Evolutionary conservation across 2,797 vertebrate genomes (phyloP).

Genomic region (Neoniphon sammara): DNA sequence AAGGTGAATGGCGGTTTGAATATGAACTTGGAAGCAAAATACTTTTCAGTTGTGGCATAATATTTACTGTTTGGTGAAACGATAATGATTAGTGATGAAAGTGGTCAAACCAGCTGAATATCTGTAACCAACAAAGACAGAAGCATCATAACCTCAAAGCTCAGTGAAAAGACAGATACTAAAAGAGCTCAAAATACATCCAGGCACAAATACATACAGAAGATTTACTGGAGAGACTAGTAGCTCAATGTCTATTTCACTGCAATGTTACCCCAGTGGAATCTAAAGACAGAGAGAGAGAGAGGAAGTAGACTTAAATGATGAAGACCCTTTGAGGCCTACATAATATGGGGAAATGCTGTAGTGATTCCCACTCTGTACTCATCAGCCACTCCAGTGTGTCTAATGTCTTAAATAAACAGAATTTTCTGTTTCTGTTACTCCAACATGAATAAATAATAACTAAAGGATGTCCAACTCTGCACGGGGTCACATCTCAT

Average conservation of each 20-base stretch:
- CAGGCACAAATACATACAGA: not conserved
- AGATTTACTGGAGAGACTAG: not conserved
- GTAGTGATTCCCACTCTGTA: not conserved
- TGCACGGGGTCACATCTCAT: slow-evolving; percentile 22
- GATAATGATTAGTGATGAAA: too few relatives aligned
- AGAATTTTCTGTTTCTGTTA: slow-evolving; percentile 25
- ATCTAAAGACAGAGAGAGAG: not conserved
- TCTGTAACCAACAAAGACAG: too few relatives aligned
- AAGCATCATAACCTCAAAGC: too few relatives aligned
- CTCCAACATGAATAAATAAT: slow-evolving; percentile 26
- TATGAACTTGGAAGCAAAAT: too few relatives aligned
- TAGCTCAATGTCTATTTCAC: not conserved
- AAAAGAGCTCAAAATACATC: too few relatives aligned
- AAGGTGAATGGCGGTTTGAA: too few relatives aligned
- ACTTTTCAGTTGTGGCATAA: too few relatives aligned
- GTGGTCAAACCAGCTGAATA: too few relatives aligned
- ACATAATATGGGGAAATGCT: not conserved
- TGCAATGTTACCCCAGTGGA: not conserved
- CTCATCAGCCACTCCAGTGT: slow-evolving; percentile 35
- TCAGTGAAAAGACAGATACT: too few relatives aligned
- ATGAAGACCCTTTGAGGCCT: too few relatives aligned
- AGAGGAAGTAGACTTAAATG: not conserved
- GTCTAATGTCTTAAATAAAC: slow-evolving; percentile 62
- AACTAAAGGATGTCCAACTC: slow-evolving; percentile 23
- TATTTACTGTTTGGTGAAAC: too few relatives aligned